Evolutionary conservation across 2,888 invertebrate genomes (phyloP).

Genomic region (Drosophila paramelanica): DNA sequence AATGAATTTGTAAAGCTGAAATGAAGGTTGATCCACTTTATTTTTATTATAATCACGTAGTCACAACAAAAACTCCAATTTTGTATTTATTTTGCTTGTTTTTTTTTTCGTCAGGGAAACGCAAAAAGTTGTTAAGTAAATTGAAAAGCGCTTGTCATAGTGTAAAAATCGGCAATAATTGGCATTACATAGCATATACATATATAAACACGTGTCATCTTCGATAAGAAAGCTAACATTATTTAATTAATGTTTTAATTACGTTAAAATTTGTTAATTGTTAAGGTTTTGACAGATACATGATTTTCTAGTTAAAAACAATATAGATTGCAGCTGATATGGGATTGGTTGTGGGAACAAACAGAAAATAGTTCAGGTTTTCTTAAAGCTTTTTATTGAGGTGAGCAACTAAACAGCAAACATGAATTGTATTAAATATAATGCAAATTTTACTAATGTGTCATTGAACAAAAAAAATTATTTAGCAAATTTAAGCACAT

Average conservation of each 20-base stretch:
- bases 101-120: background rate
- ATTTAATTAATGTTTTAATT: conserved; percentile 2
- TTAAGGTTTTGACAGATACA: background rate
- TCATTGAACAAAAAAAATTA: background rate
- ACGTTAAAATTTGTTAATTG: background rate
- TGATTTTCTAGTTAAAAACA: conserved; percentile 2
- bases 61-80: conserved; percentile 15
- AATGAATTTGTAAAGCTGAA: conserved; percentile 27
- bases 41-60: conserved; percentile 51
- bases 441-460: background rate
- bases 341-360: background rate
- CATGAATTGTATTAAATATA: background rate
- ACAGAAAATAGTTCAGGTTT: conserved; percentile 3
- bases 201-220: conserved; percentile 27
- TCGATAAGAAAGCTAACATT: conserved; percentile 1
- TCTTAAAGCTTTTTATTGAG: conserved; percentile 1
- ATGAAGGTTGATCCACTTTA: conserved; percentile 28
- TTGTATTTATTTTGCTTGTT: background rate
- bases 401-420: conserved; percentile 2
- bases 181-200: conserved; percentile 6
- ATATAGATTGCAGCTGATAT: background rate
- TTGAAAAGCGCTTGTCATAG: conserved; percentile 19
- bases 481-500: conserved; percentile 11
- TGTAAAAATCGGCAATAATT: conserved; percentile 31
- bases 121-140: conserved; percentile 3